Base-by-base conservation (phyloP, 2,888 invertebrate species). In the Chymomyza procnemis region DNA sequence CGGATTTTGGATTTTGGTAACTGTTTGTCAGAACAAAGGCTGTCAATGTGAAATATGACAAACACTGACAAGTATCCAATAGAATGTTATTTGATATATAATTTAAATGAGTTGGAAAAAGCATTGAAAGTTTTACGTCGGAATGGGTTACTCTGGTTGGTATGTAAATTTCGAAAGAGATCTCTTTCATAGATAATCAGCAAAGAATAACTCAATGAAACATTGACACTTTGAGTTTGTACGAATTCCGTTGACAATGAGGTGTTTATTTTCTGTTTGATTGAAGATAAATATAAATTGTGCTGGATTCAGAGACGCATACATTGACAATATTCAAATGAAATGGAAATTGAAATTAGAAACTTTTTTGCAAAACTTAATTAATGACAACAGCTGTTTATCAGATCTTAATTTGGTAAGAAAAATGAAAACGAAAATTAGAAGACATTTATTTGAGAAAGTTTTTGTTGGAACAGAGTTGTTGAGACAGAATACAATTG, bases 11-110 rank as follows among this genome's bases (percentile, higher is more conserved):
- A 41, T 60, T 26, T 68, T 46, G 46, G 34, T 16, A 58, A 30
- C 14, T 34, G 54, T 66, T 41, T 34, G 54, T 66, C 12, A 41
- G 21, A 61, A 63, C 75, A 76, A 79, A 69, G 69, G 65, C 73
- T 66, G 64, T 75, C 61, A 68, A 66, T 71, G 74, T 69, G 69
- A 69, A 65, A 71, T 80, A 75, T 64, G 79, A 73, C 67, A 58
- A 57, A 54, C 58, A 64, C 59, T 12, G 34, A 41, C 9, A 41
- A 41, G 34, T 41, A 26, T 26, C 26, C 8, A 5, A 26, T 41
- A 12, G 12, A 41, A 41, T 12, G 34, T 3, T 12, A 41, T 41
- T 26, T 41, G 34, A 41, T 3, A 41, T 9, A 12, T 41, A 9
- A 41, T 41, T 12, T 41, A 12, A 41, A 12, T 41, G 34, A 12